Base-by-base conservation (phyloP, 2,797 vertebrate genomes). In the Sylvilagus floridanus region DNA sequence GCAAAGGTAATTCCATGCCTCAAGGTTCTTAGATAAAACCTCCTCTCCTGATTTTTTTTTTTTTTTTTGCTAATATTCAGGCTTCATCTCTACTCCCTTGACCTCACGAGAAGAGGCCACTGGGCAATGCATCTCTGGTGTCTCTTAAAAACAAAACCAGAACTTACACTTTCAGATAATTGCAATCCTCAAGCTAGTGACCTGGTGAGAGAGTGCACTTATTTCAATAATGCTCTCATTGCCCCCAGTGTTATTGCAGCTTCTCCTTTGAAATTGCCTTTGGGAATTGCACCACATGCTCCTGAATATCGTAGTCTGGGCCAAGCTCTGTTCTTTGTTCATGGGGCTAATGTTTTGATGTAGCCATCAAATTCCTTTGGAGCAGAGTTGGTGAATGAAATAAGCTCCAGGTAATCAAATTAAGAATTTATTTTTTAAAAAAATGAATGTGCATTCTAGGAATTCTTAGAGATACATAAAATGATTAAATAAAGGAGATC, bases 181-280 rank as follows among this genome's bases (percentile, higher is more conserved):
- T 83, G 37, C 17, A 35, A 0, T 84, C 57, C 84, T 65, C 60
- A 77, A 81, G 73, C n/a, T 11, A 30, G 35, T 66, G n/a, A 71
- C 35, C 63, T 47, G 37, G 28, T 32, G 35, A 32, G 26, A 83
- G 47, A 17, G 30, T 28, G 11, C 9, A 79, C 26, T 84, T 88
- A 65, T 65, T 83, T 95, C 83, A 63, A 17, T 54, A 86, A 84
- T 14, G 85, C 9, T 37, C 47, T 68, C 4, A 19, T 81, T 81
- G 57, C 17, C 37, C 30, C 37, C 37, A 69, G 75, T 79, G 42
- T 90, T 79, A 93, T 17, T 75, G 60, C n/a, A 75, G 32, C 5
- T 83, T 92, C 42, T 84, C n/a, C 75, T 95, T 69, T 60, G 79
- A 94, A 96, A 90, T 14, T 42, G 47, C 91, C 83, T 76, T 66